Conservation (phyloP, 2,888 invertebrate genomes). For the Nemapogon koenigi region DNA sequence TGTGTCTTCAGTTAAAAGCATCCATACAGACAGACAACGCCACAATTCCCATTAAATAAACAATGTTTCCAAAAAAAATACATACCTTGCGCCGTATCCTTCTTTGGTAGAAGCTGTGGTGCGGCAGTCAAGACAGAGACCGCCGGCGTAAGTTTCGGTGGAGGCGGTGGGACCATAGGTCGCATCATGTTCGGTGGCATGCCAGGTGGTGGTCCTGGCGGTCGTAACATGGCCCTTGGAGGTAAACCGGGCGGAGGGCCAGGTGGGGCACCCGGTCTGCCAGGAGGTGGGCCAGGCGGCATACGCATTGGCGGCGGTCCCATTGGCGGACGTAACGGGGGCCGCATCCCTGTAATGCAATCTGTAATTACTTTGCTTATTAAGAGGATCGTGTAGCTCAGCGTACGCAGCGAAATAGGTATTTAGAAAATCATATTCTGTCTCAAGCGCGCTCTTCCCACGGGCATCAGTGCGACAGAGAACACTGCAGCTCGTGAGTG, state of each 20-base stretch:
- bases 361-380: too few species aligned
- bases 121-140: constrained; percentile 83
- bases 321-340: constrained; percentile 28
- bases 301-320: constrained; percentile 14
- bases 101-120: constrained; percentile 80
- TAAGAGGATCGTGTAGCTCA: too few species aligned
- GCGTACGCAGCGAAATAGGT: too few species aligned
- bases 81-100: constrained; percentile 65
- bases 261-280: constrained; percentile 38
- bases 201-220: constrained; percentile 70
- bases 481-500: too few species aligned
- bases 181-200: constrained; percentile 69
- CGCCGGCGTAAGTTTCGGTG: constrained; percentile 34
- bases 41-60: too few species aligned
- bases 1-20: too few species aligned
- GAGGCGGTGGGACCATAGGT: constrained; percentile 65
- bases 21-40: too few species aligned
- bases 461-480: too few species aligned
- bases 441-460: too few species aligned
- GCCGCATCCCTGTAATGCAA: constrained; percentile 32
- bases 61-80: background rate
- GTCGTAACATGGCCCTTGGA: constrained; percentile 41
- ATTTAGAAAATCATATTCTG: too few species aligned
- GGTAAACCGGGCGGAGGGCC: constrained; percentile 68
- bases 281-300: constrained; percentile 21